These are phyloP conservation scores for Biston stratarius DNA, from an alignment of 2,888 invertebrate species.

Conservation along the genomic window DNA sequence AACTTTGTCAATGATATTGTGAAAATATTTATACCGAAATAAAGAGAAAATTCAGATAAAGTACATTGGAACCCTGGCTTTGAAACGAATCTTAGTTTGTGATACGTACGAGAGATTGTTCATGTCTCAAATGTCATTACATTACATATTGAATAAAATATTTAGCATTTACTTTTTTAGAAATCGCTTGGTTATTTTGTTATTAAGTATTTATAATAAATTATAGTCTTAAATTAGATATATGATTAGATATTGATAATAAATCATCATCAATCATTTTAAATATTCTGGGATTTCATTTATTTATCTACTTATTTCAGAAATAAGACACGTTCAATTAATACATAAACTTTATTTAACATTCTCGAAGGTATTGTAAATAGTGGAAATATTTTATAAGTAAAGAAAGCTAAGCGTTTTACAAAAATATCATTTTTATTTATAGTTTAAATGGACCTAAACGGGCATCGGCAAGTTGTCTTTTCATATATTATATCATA, in stretches of 20 bases:
- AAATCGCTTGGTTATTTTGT: slow-evolving; percentile 23
- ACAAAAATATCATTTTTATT: slow-evolving; percentile 80
- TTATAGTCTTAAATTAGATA: slow-evolving; percentile 22
- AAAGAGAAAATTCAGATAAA: too few species aligned
- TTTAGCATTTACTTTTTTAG: slow-evolving; percentile 12
- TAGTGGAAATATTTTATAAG: slow-evolving; percentile 80
- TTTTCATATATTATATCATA: slow-evolving; percentile 42
- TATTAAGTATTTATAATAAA: slow-evolving; percentile 31
- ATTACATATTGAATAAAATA: slow-evolving; percentile 7
- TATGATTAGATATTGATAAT: slow-evolving; percentile 18
- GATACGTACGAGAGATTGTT: slow-evolving; percentile 16
- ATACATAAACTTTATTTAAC: slow-evolving; percentile 83
- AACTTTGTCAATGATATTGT: too few species aligned
- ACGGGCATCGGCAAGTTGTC: slow-evolving; percentile 70
- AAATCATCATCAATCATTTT: slow-evolving; percentile 22
- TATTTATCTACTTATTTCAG: not conserved
- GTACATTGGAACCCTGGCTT: not conserved
- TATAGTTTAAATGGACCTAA: slow-evolving; percentile 71
- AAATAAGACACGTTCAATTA: slow-evolving; percentile 51
- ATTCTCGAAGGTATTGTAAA: slow-evolving; percentile 78
- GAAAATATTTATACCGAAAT: too few species aligned
- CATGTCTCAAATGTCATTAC: slow-evolving; percentile 25
- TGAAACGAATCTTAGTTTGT: slow-evolving; percentile 2
- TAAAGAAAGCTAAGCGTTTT: slow-evolving; percentile 85
- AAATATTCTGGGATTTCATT: slow-evolving; percentile 14